phyloP scores from a whole-genome alignment of 2,113 vertebrate species.

The Sialia sialis region DNA sequence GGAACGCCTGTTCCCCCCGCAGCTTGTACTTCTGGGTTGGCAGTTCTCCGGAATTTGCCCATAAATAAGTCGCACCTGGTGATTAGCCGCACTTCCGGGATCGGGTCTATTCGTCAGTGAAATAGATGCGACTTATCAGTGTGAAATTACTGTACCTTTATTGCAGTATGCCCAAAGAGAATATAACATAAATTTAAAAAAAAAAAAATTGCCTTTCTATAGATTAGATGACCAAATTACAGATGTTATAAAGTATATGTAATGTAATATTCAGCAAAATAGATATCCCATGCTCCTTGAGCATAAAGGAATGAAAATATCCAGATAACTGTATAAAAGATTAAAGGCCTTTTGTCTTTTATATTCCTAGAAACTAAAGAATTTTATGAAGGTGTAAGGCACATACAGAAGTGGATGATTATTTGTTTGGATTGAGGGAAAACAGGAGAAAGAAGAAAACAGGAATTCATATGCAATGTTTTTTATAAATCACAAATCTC shows the following conservation, averaged over 20 bases:
- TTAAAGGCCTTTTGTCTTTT: neutral
- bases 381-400: neutral
- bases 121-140: no score
- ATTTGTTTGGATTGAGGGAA: neutral
- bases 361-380: neutral
- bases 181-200: neutral
- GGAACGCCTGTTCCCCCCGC: no score
- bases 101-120: no score
- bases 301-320: neutral
- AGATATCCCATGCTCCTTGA: neutral
- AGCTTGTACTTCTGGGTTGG: no score
- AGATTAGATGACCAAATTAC: neutral
- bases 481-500: neutral
- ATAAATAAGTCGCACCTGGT: no score
- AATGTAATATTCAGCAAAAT: neutral
- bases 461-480: neutral
- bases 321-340: neutral
- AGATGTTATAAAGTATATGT: neutral
- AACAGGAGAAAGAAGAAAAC: neutral
- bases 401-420: accelerated
- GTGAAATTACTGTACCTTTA: no score
- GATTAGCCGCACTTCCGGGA: no score
- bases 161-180: neutral
- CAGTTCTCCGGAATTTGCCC: no score
- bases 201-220: neutral